Conservation (phyloP, 2,888 invertebrate species). For the Microctonus hyperodae region DNA sequence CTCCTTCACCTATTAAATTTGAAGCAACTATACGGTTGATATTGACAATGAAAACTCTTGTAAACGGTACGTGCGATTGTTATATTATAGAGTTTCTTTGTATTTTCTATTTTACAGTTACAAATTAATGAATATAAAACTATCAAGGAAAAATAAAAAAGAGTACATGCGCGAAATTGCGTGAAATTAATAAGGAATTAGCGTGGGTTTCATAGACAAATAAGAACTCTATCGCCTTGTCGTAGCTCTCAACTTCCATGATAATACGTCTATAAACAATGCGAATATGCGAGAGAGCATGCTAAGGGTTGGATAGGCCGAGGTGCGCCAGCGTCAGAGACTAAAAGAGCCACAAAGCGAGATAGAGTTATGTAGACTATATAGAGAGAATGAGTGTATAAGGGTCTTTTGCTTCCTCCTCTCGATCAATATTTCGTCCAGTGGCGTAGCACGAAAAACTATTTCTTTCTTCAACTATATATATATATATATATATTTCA, state of each 20-base stretch:
- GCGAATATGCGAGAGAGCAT: conserved; percentile 11
- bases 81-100: no score
- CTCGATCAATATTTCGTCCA: conserved; percentile 57
- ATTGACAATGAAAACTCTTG: no score
- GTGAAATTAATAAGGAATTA: conserved; percentile 33
- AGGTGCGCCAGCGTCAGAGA: conserved; percentile 34
- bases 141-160: no score
- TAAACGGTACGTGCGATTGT: no score
- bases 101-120: no score
- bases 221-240: neutral
- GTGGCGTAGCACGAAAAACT: conserved; percentile 54
- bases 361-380: neutral
- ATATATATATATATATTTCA: conserved; percentile 1
- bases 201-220: conserved; percentile 17
- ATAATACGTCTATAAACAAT: conserved; percentile 5
- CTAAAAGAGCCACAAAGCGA: conserved; percentile 4
- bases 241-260: conserved; percentile 20
- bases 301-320: conserved; percentile 16
- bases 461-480: conserved; percentile 33
- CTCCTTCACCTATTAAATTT: no score
- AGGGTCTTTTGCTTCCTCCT: conserved; percentile 50
- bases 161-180: conserved; percentile 20
- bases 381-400: conserved; percentile 40
- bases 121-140: no score
- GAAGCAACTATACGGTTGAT: no score